These are phyloP conservation scores for Glaucopsyche alexis DNA, from an alignment of 2,888 invertebrate genomes.

Conservation along the genomic window DNA sequence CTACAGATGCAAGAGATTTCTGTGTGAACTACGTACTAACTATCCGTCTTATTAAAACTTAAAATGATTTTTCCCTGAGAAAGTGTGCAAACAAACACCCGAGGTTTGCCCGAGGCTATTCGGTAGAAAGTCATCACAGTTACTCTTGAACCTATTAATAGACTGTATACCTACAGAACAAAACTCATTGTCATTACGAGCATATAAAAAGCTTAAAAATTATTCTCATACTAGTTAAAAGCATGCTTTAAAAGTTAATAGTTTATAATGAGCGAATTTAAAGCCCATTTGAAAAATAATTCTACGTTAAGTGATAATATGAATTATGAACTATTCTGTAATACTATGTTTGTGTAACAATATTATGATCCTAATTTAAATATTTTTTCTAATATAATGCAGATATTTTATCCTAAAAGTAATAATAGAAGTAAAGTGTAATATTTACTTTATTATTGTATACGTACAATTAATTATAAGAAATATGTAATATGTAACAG, in stretches of 20 bases:
- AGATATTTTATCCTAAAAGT: no score
- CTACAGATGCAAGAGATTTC: conserved; percentile 4
- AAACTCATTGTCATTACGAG: conserved; percentile 1
- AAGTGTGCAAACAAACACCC: conserved; percentile 25
- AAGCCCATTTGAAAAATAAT: neutral
- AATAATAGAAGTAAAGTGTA: no score
- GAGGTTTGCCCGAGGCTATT: conserved; percentile 23
- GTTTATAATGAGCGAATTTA: neutral
- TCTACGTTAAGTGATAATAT: neutral
- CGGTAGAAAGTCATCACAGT: conserved; percentile 24
- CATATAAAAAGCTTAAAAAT: conserved; percentile 5
- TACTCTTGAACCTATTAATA: conserved; percentile 15
- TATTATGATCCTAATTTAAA: no score
- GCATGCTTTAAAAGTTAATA: neutral
- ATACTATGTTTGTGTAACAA: no score
- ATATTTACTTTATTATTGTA: neutral
- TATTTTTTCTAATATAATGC: no score
- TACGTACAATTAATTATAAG: neutral
- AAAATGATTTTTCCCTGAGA: conserved; percentile 23
- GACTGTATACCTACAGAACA: neutral
- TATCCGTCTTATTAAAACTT: conserved; percentile 22
- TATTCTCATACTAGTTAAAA: neutral
- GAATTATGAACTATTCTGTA: neutral
- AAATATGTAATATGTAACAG: neutral
- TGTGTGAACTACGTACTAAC: conserved; percentile 15